Evolutionary conservation across 2,888 invertebrate genomes (phyloP), one percentile per base, ranked within the genome.

Genomic region (Agriopis aurantiaria): DNA sequence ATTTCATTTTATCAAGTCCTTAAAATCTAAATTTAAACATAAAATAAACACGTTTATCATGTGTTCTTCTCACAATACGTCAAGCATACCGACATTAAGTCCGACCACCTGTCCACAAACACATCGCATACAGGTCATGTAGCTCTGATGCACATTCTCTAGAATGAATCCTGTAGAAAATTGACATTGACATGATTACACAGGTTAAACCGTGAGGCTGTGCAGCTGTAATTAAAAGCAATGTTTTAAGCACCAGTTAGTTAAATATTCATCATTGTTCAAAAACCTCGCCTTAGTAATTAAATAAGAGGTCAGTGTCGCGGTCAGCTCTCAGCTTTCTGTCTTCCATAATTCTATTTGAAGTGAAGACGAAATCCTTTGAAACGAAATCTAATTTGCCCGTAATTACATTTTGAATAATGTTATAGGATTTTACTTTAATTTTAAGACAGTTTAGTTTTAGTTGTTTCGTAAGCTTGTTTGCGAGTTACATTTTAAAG

Each of bases 391-490:
- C 58, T 65, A 71, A 71, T 71, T 68, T 65, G 8, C 4, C 41
- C 40, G 58, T 68, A 68, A 69, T 63, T 72, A 69, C 69, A 51
- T 72, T 72, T 69, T 17, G 45, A 63, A 65, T 72, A 65, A 68
- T 61, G 67, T 66, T 64, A 60, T 49, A 57, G 17, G 56, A 69
- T 72, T 72, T 58, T 69, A 66, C 59, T 69, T 72, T 49, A 65
- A 63, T 65, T 72, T 56, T 65, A 71, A 75, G 65, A 56, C 68
- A 66, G 57, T 72, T 76, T 68, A 71, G 69, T 68, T 72, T 62
- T 70, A 69, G 69, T 73, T 73, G 69, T 69, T 69, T 72, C 23
- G 17, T 68, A 65, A 74, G 66, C 68, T 74, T 66, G 67, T 75
- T 76, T 73, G 71, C 45, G 55, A 71, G 61, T 73, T 68, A 65